Percentiles rank a stretch among this genome's conserved stretches.
Conservation (phyloP, 1,140 invertebrate species). For the Druon quercuslanigerum region DNA sequence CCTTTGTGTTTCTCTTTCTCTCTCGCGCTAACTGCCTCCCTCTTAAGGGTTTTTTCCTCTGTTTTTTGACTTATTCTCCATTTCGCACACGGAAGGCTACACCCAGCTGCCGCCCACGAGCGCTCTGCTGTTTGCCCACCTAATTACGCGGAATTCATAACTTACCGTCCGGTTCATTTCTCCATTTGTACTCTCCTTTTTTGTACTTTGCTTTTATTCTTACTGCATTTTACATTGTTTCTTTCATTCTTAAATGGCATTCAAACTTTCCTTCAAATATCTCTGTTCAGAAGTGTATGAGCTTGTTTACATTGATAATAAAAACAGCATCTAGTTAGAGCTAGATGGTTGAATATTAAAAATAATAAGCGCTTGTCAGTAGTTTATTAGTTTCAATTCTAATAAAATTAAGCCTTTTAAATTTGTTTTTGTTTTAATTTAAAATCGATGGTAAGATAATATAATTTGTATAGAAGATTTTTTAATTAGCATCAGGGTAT, state of each 20-base stretch:
- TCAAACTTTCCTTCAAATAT: not conserved
- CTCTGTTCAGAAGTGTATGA: not conserved
- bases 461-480: too few species aligned
- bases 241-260: not conserved
- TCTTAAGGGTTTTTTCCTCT: not conserved
- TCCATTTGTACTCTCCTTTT: not conserved
- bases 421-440: too few species aligned
- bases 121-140: constrained; percentile 61
- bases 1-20: constrained; percentile 46
- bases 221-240: constrained; percentile 44
- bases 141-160: constrained; percentile 72
- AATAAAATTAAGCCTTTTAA: too few species aligned
- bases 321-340: too few species aligned
- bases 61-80: constrained; percentile 41
- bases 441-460: too few species aligned
- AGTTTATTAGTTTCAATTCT: too few species aligned
- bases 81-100: constrained; percentile 46
- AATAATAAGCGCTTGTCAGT: too few species aligned
- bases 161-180: constrained; percentile 50
- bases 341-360: too few species aligned
- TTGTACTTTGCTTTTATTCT: constrained; percentile 41
- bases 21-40: constrained; percentile 36
- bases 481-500: too few species aligned
- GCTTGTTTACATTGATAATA: too few species aligned
- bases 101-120: constrained; percentile 51